These are phyloP conservation scores for Pristionchus mayeri DNA, from an alignment of 2,888 invertebrate genomes.

Conservation along the genomic window DNA sequence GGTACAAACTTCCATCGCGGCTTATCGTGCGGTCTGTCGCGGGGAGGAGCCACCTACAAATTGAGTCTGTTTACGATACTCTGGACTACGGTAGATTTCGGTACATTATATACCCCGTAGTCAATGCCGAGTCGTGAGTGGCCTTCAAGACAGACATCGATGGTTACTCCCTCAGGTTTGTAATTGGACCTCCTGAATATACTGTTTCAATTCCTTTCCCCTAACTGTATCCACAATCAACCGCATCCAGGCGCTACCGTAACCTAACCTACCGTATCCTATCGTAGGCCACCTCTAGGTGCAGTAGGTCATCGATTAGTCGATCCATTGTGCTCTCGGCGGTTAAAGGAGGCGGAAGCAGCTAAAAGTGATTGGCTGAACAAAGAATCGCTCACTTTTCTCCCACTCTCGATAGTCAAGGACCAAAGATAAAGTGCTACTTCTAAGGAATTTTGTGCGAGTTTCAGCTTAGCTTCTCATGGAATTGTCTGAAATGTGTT, in stretches of 20 bases:
- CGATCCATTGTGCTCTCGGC: slow-evolving; percentile 8
- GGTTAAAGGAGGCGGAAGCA: background rate
- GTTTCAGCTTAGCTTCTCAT: too few relatives aligned
- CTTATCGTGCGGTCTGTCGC: background rate
- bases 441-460: too few relatives aligned
- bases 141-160: background rate
- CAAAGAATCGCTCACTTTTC: too few relatives aligned
- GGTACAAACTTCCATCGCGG: slow-evolving; percentile 6
- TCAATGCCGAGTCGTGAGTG: background rate
- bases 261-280: slow-evolving; percentile 7
- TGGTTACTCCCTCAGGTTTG: background rate
- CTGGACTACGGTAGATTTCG: background rate
- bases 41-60: background rate
- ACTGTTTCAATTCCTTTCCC: too few relatives aligned
- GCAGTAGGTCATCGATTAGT: background rate
- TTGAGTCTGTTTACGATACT: background rate
- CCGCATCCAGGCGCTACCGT: too few relatives aligned
- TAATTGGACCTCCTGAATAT: slow-evolving; percentile 8
- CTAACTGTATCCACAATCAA: background rate
- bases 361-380: too few relatives aligned
- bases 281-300: slow-evolving; percentile 8
- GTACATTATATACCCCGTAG: background rate
- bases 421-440: too few relatives aligned
- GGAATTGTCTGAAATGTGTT: too few relatives aligned
- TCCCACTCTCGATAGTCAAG: too few relatives aligned